Evolutionary conservation across 2,113 vertebrate species (phyloP).

Genomic region (western clawed frog (Xenopus tropicalis)): UCB_Xtro_10.0 CM004446.2:65751501-65752000

Average conservation of each 20-base stretch:
- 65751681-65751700: not conserved
- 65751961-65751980: not conserved
- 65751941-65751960: not conserved
- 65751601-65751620: no score
- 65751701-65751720: not conserved
- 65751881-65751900: conserved; percentile 37
- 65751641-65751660: no score
- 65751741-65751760: not conserved
- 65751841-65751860: conserved; percentile 40
- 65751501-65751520: no score
- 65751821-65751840: conserved; percentile 28
- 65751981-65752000: not conserved
- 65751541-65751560: no score
- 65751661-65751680: no score
- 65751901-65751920: conserved; percentile 14
- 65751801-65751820: conserved; percentile 28
- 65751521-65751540: no score
- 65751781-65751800: conserved; percentile 30
- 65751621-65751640: no score
- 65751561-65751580: no score
- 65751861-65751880: conserved; percentile 37
- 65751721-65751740: not conserved
- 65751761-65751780: not conserved
- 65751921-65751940: conserved; percentile 11
- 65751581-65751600: no score